A percentile compares a stretch with the other conserved stretches of the same genome.
phyloP scores from a whole-genome alignment of 2,113 vertebrate species.

The western clawed frog (Xenopus tropicalis) region UCB_Xtro_10.0 CM004449.2:118784501-118785000 shows the following conservation, averaged over 20 bases:
- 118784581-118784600: constrained; percentile 6
- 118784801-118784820: no score
- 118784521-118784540: no score
- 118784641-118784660: background rate
- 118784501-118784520: no score
- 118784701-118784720: constrained; percentile 29
- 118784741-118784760: background rate
- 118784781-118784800: background rate
- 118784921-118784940: no score
- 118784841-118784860: no score
- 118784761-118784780: background rate
- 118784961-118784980: no score
- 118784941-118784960: no score
- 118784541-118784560: background rate
- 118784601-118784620: constrained; percentile 7
- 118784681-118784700: constrained; percentile 6
- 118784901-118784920: no score
- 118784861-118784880: no score
- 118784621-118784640: background rate
- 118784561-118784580: background rate
- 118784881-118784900: no score
- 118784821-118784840: no score
- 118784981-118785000: no score
- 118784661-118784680: background rate
- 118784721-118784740: constrained; percentile 15